These are phyloP conservation scores for Zonitis immaculata DNA, from an alignment of 2,888 invertebrate species.

Conservation along the genomic window DNA sequence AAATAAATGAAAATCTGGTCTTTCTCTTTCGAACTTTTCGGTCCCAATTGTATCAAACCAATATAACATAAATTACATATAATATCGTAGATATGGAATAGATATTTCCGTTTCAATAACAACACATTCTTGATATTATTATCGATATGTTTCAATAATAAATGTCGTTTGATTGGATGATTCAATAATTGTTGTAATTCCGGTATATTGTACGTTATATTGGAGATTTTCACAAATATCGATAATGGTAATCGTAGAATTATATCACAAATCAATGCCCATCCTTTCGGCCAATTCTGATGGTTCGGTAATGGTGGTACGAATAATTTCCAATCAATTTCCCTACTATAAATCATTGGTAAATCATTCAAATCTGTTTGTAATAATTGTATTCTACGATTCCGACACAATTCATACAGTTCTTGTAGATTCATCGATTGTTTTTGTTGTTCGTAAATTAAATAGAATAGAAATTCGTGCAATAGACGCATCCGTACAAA, in stretches of 20 bases:
- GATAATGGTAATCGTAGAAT: conserved; percentile 65
- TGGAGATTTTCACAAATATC: conserved; percentile 63
- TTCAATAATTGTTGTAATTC: conserved; percentile 56
- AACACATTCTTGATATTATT: conserved; percentile 51
- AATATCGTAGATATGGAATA: conserved; percentile 55
- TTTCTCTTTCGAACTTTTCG: conserved; percentile 60
- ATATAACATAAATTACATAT: conserved; percentile 59
- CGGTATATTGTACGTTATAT: conserved; percentile 54
- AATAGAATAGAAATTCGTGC: conserved; percentile 66
- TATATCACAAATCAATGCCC: conserved; percentile 66
- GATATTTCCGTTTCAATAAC: conserved; percentile 55
- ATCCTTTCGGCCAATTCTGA: conserved; percentile 56
- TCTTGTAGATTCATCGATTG: conserved; percentile 37
- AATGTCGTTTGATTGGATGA: conserved; percentile 64
- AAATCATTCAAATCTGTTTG: conserved; percentile 49
- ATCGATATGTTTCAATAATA: conserved; percentile 60
- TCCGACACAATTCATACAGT: conserved; percentile 32
- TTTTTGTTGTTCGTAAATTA: conserved; percentile 53
- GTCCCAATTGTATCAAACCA: conserved; percentile 66
- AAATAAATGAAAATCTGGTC: conserved; percentile 67
- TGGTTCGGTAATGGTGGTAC: conserved; percentile 62
- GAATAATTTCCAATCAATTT: conserved; percentile 67
- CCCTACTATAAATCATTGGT: conserved; percentile 50
- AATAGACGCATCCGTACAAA: conserved; percentile 61
- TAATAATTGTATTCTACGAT: conserved; percentile 31